Conservation (phyloP, 2,797 vertebrate species). For the Gymnoscopelus braueri region DNA sequence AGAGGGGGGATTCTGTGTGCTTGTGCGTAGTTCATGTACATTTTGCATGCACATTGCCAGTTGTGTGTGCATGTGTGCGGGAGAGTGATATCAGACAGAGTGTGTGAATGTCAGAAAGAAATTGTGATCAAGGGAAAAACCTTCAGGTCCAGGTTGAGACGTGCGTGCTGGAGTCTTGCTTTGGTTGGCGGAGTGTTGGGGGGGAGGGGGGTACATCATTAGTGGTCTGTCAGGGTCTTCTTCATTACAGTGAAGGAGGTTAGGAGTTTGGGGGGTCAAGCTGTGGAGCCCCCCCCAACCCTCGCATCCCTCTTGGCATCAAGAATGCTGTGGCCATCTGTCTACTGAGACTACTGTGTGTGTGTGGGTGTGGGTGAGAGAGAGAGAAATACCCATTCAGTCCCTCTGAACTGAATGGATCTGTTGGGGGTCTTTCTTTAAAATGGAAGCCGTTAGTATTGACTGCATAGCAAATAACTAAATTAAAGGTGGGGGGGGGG, state of each 20-base stretch:
- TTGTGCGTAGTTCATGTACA: no score
- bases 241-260: conserved; percentile 25
- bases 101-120: neutral
- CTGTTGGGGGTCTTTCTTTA: no score
- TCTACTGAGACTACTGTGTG: conserved; percentile 35
- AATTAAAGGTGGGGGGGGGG: no score
- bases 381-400: no score
- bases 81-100: conserved; percentile 13
- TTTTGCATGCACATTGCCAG: no score
- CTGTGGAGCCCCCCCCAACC: conserved; percentile 10
- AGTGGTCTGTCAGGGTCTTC: conserved; percentile 22
- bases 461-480: no score
- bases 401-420: neutral
- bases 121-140: no score
- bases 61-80: conserved; percentile 1
- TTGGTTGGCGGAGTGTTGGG: neutral
- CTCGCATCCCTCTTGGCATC: conserved; percentile 21
- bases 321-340: conserved; percentile 62
- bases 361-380: conserved; percentile 6
- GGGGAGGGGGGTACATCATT: conserved; percentile 1
- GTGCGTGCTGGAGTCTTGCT: neutral
- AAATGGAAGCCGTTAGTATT: no score
- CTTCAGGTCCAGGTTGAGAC: no score
- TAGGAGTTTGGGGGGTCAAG: conserved; percentile 1
- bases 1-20: conserved; percentile 18